phyloP scores from a whole-genome alignment of 2,113 vertebrate species.

The Chloropsis cyanopogon region DNA sequence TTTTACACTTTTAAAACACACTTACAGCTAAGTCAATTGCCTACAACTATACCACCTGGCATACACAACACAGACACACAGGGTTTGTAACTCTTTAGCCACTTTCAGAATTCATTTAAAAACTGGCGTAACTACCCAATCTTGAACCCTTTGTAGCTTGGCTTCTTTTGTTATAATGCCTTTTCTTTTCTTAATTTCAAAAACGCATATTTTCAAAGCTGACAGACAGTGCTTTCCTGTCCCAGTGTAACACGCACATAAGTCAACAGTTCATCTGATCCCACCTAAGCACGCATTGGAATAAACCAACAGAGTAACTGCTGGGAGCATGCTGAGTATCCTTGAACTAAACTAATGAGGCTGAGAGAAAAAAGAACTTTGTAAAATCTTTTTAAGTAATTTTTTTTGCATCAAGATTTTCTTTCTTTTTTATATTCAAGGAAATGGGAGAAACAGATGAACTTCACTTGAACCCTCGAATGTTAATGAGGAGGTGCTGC shows the following conservation, averaged over 20 bases:
- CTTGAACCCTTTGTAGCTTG: constrained; percentile 35
- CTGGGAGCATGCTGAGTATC: neutral
- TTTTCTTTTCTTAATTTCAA: neutral
- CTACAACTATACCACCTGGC: constrained; percentile 72
- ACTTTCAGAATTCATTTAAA: constrained; percentile 63
- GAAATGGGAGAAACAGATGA: neutral
- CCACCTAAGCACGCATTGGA: constrained; percentile 3
- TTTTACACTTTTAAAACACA: constrained; percentile 75
- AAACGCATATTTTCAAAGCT: constrained; percentile 47
- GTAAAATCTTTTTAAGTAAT: neutral
- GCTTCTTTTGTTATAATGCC: constrained; percentile 1
- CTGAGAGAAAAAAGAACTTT: neutral
- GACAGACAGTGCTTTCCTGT: constrained; percentile 33
- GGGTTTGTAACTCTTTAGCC: constrained; percentile 63
- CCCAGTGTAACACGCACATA: neutral
- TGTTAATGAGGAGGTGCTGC: neutral
- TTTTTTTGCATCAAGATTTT: constrained; percentile 24
- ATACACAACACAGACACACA: constrained; percentile 73
- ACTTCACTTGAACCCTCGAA: neutral
- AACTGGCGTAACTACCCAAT: constrained; percentile 30
- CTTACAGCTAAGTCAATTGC: constrained; percentile 75
- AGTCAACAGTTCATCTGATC: constrained; percentile 15
- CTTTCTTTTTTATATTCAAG: neutral
- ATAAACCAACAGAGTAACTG: constrained; percentile 4
- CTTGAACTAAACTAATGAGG: constrained; percentile 10